Conservation (phyloP, 2,888 invertebrate genomes). For the Agonopterix heracliana region DNA sequence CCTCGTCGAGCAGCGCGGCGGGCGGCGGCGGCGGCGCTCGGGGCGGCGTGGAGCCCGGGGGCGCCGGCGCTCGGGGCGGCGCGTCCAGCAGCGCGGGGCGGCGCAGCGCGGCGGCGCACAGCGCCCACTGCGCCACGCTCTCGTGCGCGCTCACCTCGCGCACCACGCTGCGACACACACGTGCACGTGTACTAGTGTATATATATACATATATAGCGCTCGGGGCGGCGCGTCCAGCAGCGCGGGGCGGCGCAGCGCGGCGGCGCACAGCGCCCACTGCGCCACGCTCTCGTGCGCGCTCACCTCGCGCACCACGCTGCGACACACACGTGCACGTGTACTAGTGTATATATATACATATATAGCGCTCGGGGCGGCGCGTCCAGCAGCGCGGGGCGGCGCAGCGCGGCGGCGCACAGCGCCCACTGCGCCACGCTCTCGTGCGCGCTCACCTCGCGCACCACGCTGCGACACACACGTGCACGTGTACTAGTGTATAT, state of each 20-base stretch:
- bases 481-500: too few species aligned
- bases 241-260: constrained; percentile 16
- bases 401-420: constrained; percentile 22
- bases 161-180: constrained; percentile 21
- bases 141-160: constrained; percentile 23
- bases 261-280: constrained; percentile 21
- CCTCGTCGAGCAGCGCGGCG: not conserved
- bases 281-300: constrained; percentile 17
- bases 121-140: constrained; percentile 17
- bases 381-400: constrained; percentile 16
- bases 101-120: constrained; percentile 21
- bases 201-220: too few species aligned
- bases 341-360: too few species aligned
- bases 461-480: constrained; percentile 21
- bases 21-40: constrained; percentile 10
- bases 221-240: constrained; percentile 17
- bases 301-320: constrained; percentile 25
- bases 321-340: too few species aligned
- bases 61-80: constrained; percentile 18
- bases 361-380: constrained; percentile 12
- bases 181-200: too few species aligned
- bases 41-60: constrained; percentile 34
- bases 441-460: constrained; percentile 23
- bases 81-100: constrained; percentile 16
- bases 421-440: constrained; percentile 17